These are phyloP conservation scores for Lasioglossum malachurum DNA, from an alignment of 2,888 invertebrate genomes.

Conservation along the genomic window DNA sequence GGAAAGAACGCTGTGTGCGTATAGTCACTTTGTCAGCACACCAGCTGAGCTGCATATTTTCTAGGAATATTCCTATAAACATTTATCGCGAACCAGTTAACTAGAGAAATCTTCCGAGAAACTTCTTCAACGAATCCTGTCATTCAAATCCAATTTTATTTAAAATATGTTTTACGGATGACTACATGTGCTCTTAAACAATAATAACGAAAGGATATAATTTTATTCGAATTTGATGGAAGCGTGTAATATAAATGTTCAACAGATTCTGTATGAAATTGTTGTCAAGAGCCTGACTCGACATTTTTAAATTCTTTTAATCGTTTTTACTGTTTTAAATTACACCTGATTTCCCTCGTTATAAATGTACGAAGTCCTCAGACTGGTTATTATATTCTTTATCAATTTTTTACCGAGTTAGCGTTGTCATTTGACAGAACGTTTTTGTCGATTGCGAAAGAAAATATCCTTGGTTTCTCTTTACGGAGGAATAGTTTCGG, in stretches of 20 bases:
- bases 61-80: background rate
- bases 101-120: background rate
- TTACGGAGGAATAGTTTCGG: conserved; percentile 16
- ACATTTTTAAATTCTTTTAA: background rate
- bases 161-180: too few relatives aligned
- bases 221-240: background rate
- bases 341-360: background rate
- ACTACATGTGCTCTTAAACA: background rate
- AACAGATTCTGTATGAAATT: too few relatives aligned
- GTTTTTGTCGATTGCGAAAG: background rate
- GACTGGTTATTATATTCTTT: background rate
- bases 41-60: background rate
- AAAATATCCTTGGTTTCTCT: conserved; percentile 39
- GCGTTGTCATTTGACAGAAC: background rate
- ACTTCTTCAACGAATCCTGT: background rate
- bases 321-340: background rate
- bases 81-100: background rate
- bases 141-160: too few relatives aligned
- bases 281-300: background rate
- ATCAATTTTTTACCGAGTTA: background rate
- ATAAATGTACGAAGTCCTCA: background rate
- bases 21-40: background rate
- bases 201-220: background rate
- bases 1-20: background rate
- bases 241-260: too few relatives aligned